These are phyloP conservation scores for Conopomorpha cramerella DNA, from an alignment of 1,140 invertebrate species.

Conservation along the genomic window DNA sequence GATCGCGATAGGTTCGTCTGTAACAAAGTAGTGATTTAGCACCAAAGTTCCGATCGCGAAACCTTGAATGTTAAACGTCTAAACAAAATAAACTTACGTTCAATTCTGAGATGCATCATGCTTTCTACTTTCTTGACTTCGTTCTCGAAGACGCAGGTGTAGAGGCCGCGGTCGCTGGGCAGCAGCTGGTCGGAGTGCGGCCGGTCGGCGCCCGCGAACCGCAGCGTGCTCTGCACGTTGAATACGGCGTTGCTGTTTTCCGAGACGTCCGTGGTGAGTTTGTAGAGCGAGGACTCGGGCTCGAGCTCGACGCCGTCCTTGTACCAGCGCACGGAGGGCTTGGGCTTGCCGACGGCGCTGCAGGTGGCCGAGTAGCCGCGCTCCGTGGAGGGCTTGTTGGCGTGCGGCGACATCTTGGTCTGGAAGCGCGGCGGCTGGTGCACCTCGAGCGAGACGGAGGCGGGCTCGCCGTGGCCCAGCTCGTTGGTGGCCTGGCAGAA, in stretches of 20 bases:
- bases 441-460: slow-evolving; percentile 81
- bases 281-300: slow-evolving; percentile 75
- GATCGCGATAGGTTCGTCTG: slow-evolving; percentile 82
- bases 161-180: slow-evolving; percentile 83
- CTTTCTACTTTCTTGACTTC: slow-evolving; percentile 85
- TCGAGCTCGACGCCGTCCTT: slow-evolving; percentile 83
- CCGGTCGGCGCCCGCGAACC: slow-evolving; percentile 76
- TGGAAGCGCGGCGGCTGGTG: slow-evolving; percentile 85
- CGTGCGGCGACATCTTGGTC: slow-evolving; percentile 80
- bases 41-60: too few relatives aligned
- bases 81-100: slow-evolving; percentile 68
- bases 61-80: too few relatives aligned
- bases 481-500: slow-evolving; percentile 89
- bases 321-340: slow-evolving; percentile 81
- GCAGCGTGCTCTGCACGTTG: slow-evolving; percentile 82
- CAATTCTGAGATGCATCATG: slow-evolving; percentile 86
- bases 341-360: slow-evolving; percentile 84
- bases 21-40: too few relatives aligned
- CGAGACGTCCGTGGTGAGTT: slow-evolving; percentile 76
- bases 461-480: slow-evolving; percentile 81
- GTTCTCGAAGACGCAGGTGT: slow-evolving; percentile 88
- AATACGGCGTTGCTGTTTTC: slow-evolving; percentile 77
- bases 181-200: slow-evolving; percentile 76
- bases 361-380: slow-evolving; percentile 81
- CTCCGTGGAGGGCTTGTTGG: slow-evolving; percentile 80